These are phyloP conservation scores for Vireo altiloquus DNA, from an alignment of 2,113 vertebrate species.

Conservation along the genomic window DNA sequence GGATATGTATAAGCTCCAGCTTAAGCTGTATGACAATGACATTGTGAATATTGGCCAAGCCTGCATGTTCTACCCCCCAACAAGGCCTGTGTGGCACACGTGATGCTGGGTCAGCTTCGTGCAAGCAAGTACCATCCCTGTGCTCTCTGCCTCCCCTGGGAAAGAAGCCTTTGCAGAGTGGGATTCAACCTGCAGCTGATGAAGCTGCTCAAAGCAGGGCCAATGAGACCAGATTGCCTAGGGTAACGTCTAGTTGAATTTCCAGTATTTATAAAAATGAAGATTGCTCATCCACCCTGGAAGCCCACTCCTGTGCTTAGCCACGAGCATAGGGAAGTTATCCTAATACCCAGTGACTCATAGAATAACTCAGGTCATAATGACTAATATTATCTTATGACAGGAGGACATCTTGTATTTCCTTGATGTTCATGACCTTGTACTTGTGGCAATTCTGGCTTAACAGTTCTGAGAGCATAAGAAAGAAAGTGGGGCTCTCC, in stretches of 20 bases:
- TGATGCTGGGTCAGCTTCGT: fast-evolving
- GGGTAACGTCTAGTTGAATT: not conserved
- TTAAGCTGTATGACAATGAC: not conserved
- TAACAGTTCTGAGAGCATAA: not conserved
- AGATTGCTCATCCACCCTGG: not conserved
- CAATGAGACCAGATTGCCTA: not conserved
- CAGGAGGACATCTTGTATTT: not conserved
- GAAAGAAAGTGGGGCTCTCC: not conserved
- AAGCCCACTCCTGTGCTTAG: not conserved
- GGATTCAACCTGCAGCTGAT: not conserved
- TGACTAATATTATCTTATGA: not conserved
- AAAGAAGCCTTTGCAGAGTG: not conserved
- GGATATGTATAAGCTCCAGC: not conserved
- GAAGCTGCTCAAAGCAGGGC: not conserved
- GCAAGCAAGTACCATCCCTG: not conserved
- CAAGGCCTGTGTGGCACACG: fast-evolving
- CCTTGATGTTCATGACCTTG: not conserved
- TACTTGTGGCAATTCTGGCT: fast-evolving
- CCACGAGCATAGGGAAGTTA: not conserved
- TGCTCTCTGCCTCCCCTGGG: not conserved
- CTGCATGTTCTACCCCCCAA: not conserved
- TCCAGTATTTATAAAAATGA: not conserved
- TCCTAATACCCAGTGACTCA: not conserved
- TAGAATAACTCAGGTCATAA: not conserved
- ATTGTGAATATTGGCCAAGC: not conserved